These are phyloP conservation scores for Nemotelus nigrinus DNA, from an alignment of 2,888 invertebrate species.

Conservation along the genomic window DNA sequence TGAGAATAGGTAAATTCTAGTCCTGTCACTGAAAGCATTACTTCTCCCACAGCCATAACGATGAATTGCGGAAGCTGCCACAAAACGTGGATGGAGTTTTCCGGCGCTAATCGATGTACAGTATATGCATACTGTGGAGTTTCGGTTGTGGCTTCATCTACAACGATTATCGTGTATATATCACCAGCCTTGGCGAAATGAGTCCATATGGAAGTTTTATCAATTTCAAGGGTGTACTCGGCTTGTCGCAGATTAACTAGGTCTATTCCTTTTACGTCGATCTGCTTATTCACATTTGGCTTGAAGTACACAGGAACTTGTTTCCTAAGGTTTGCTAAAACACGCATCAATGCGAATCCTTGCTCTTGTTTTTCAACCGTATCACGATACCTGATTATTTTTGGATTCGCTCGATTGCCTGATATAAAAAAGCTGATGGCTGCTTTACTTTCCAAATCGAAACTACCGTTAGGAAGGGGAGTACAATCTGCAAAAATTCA, in stretches of 20 bases:
- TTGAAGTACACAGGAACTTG: neutral
- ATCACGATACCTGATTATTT: neutral
- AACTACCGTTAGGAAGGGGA: neutral
- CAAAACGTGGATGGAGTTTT: slow-evolving; percentile 68
- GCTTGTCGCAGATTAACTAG: neutral
- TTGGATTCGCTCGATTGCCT: neutral
- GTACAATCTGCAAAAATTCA: slow-evolving; percentile 4
- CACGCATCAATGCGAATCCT: slow-evolving; percentile 25
- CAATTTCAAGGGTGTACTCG: slow-evolving; percentile 7
- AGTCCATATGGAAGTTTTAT: neutral
- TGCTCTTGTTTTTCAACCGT: slow-evolving; percentile 21
- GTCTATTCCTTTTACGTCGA: slow-evolving; percentile 3
- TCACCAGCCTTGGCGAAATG: neutral
- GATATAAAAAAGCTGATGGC: slow-evolving; percentile 45
- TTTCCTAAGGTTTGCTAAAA: neutral
- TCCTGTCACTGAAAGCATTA: slow-evolving; percentile 78
- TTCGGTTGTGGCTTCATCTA: neutral
- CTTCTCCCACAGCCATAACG: slow-evolving; percentile 71
- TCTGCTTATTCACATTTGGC: neutral
- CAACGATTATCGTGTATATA: neutral
- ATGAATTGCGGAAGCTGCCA: slow-evolving; percentile 76
- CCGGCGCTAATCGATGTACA: neutral
- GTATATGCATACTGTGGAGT: neutral
- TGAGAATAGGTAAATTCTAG: slow-evolving; percentile 76
- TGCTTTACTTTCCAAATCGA: slow-evolving; percentile 29